A percentile compares a stretch with the other conserved stretches of the same genome.
Evolutionary conservation across 2,113 vertebrate genomes (phyloP).

Genomic region (Strigops habroptila): DNA sequence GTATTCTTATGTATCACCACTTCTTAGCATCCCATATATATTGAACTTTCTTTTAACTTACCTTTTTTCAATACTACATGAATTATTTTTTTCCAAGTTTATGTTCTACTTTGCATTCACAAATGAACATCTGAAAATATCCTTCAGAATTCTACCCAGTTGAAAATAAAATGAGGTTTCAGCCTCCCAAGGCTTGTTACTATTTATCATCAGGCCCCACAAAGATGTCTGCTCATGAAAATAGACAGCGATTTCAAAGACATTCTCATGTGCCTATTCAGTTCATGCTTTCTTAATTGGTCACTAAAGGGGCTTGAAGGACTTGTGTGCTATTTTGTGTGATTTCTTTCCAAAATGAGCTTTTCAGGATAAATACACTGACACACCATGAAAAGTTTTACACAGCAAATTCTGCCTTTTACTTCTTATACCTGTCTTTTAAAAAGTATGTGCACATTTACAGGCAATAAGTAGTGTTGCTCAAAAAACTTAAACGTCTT

Average conservation of each 20-base stretch:
- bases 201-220: neutral
- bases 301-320: neutral
- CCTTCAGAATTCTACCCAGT: neutral
- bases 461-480: neutral
- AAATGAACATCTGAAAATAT: neutral
- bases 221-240: neutral
- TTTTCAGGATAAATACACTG: neutral
- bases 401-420: neutral
- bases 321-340: rapidly evolving
- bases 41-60: neutral
- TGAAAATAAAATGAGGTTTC: neutral
- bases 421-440: neutral
- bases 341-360: neutral
- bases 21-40: neutral
- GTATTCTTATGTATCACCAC: neutral
- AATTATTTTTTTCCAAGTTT: neutral
- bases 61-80: neutral
- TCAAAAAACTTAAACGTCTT: neutral
- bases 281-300: neutral
- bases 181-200: neutral
- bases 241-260: neutral
- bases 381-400: neutral
- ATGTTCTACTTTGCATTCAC: neutral
- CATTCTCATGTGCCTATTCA: neutral
- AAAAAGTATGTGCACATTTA: neutral